Evolutionary conservation across 2,797 vertebrate genomes (phyloP), one percentile per base, ranked within the genome.

Genomic region (Eulemur rubriventer): DNA sequence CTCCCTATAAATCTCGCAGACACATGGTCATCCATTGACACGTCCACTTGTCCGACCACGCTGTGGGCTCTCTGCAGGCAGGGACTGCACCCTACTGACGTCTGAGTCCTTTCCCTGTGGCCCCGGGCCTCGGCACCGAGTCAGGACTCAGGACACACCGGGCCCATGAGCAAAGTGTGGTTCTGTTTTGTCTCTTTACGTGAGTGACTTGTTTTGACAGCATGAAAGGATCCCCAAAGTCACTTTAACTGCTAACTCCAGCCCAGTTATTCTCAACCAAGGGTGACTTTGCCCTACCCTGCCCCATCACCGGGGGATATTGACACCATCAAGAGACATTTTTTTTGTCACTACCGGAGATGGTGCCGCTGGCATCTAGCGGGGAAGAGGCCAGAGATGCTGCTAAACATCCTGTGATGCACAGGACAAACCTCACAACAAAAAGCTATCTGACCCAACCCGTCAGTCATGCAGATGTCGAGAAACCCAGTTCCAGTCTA

Each of bases 21-120:
- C 33, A 20, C 7, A 4, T 4, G 33, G 30, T 24, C 30, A 38
- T 80, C n/a, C 8, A 11, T 67, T 43, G 35, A 38, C 1, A 10
- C 0, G 0, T 24, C 52, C 46, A 24, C 72, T 72, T 52, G 72
- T 30, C 35, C 0, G 0, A 79, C 46, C 7, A 3, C 10, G 0
- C n/a, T 22, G 35, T 33, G 38, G 78, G 61, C 14, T 48, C 55
- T 59, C 75, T 79, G 50, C 28, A 38, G 38, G 24, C 67, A 63
- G n/a, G 26, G 17, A 38, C 7, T 0, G 12, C 17, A n/a, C 10
- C 80, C 46, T 24, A 30, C 1, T 26, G n/a, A 18, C 41, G 67
- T 75, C 26, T 43, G 67, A 72, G 30, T 41, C 55, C 67, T 55
- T 55, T 43, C 78, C 28, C 18, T 35, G 38, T 73, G 43, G 41